Base-by-base conservation (phyloP, 2,888 invertebrate species). In the Megastigmus dorsalis region DNA sequence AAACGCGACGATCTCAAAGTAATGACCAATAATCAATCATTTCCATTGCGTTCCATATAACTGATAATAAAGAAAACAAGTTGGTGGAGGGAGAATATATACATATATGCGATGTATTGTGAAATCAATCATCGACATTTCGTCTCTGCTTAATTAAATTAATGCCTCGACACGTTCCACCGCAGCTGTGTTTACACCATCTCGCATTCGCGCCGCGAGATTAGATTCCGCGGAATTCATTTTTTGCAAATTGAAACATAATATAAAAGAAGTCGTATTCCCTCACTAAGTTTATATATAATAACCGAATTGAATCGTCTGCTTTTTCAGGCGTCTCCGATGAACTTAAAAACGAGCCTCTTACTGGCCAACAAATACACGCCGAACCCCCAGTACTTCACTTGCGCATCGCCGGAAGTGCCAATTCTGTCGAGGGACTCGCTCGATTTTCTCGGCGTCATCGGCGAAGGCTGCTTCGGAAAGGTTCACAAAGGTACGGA, bases 391-490 rank as follows among this genome's bases (percentile, higher is more conserved):
- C 93, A 94, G 89, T 94, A 94, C 89, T 92, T 93, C 38, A 90
- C 84, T 2, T 87, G 89, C 75, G 84, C 89, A 7, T 87, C 89
- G 0, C 80, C 83, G 41, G 85, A 88, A 65, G 92, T 94, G 13
- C 92, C 92, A 13, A 89, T 93, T 54, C 87, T 94, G 50, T 90
- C 90, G 59, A 89, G 92, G 60, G 93, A 93, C 75, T 91, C 92
- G 2, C 90, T 96, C 26, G 90, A 90, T 10, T 93, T 94, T 85
- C 87, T 93, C 3, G 92, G 94, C 81, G 94, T 94, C 83, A 93
- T 96, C 63, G 96, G 96, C 1, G 95, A 96, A 86, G 96, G 96
- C 0, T 95, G 95, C 83, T 96, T 95, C 82, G 96, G 96, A 33
- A 95, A 95, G 89, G 96, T 96, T 52, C 95, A 92, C 84, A 95